Evolutionary conservation across 2,888 invertebrate species (phyloP), one percentile per base, ranked within the genome.

Genomic region (Trilocha varians): DNA sequence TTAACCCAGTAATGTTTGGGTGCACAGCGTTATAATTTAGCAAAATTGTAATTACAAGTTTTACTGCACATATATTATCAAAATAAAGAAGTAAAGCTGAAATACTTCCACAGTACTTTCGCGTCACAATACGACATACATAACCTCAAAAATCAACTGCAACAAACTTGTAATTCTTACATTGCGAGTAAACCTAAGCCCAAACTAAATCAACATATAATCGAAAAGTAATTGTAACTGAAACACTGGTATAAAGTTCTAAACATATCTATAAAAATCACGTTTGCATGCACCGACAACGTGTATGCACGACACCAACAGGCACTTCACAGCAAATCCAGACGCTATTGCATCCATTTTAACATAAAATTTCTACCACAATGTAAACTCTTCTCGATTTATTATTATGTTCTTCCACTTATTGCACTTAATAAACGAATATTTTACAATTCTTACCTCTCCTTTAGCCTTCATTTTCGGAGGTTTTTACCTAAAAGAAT

Each of bases 401-500:
- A 35, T 13, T 36, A 38, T 18, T 38, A 16, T 34, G 38, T n/a
- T 18, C n/a, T 17, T 15, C 25, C 36, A 36, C 34, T 40, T 18
- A 41, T 43, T 39, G 40, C 53, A 59, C 54, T 42, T 38, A 50
- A 45, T 51, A 57, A 42, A 41, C 49, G 38, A 34, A 44, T 55
- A 52, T 52, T 51, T 52, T 47, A 49, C 42, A 37, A 62, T 60
- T 59, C 69, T 78, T 64, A 94, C 94, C 92, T 93, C 91, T 89
- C 94, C 94, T 88, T 94, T 94, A 57, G 94, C 94, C 89, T 93
- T 94, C 94, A 94, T 94, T 87, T 87, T 91, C 62, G 60, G 74
- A 78, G 74, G 59, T 70, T 78, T 72, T 71, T 62, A 52, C 63
- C 65, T 70, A 71, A 85, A 82, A 84, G 88, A 88, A 75, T 51